Percentiles rank a stretch among this genome's conserved stretches.
These are phyloP conservation scores for Haliclystus octoradiatus DNA, from an alignment of 30 jellyfish, hydroid and myxozoan species.

Conservation along the genomic window DNA sequence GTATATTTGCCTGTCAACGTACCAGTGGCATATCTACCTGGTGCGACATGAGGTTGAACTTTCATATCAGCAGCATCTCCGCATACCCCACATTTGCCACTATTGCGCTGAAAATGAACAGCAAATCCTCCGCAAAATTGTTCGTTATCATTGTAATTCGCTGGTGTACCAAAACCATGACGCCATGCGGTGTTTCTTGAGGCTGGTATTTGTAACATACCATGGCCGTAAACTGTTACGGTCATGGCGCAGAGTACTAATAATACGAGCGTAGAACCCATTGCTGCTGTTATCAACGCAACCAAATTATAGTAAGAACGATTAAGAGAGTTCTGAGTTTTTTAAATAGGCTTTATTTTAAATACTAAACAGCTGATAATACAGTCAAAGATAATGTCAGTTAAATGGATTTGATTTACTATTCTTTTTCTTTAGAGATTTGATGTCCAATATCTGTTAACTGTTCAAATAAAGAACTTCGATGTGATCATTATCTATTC, in stretches of 20 bases:
- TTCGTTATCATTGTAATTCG: conserved; percentile 68
- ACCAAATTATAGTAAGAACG: too few species aligned
- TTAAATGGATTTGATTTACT: too few species aligned
- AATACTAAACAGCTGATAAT: too few species aligned
- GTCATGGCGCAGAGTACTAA: not conserved
- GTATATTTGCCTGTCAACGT: conserved; percentile 52
- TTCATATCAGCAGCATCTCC: conserved; percentile 67
- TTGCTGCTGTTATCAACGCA: too few species aligned
- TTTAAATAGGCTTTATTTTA: too few species aligned
- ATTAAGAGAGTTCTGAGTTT: too few species aligned
- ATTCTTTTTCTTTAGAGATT: too few species aligned
- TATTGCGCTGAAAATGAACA: conserved; percentile 37
- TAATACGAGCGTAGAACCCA: too few species aligned
- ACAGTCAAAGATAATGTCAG: too few species aligned
- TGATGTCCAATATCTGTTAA: too few species aligned
- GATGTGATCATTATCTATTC: too few species aligned
- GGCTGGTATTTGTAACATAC: conserved; percentile 56
- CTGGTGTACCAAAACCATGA: conserved; percentile 58
- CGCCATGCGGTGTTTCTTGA: conserved; percentile 88
- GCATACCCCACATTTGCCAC: conserved; percentile 86
- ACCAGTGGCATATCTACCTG: conserved; percentile 67
- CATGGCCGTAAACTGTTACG: conserved; percentile 41
- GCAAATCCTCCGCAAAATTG: conserved; percentile 75
- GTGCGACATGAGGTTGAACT: conserved; percentile 50
- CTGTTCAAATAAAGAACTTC: too few species aligned